Evolutionary conservation across 2,797 vertebrate species (phyloP), one percentile per base, ranked within the genome.

Genomic region (Dromococcyx pavoninus): DNA sequence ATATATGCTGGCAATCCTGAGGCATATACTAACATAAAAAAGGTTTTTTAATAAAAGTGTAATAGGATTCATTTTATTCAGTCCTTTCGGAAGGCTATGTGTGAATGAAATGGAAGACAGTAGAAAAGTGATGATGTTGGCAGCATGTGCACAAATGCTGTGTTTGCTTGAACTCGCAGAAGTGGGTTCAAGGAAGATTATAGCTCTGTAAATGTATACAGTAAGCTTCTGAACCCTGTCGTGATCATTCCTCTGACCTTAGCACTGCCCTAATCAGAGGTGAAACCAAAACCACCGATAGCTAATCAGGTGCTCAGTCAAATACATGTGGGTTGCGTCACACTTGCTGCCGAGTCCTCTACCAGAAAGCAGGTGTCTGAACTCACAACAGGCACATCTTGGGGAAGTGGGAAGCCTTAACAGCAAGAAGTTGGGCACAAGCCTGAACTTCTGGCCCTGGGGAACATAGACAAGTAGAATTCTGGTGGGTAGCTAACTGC

Each of bases 321-420:
- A 56, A 76, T 7, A 28, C 16, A 3, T 10, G 24, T 24, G 57
- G 37, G 50, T 9, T 33, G 35, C 44, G 19, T 35, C 72, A 43
- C 54, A 8, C 48, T 65, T 57, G 50, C 44, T 77, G 46, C 43
- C 1, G 1, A 81, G 51, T 11, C 57, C 58, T 86, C 2, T 33
- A 58, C 50, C 82, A 77, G 61, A 69, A 83, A 71, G 18, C 1
- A 1, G 5, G 18, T 2, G 15, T 30, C 32, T 6, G 10, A 11
- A 19, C 32, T n/a, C 0, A 0, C 5, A 0, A 1, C 11, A 23
- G 22, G 12, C 1, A 1, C 10, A 30, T 50, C 17, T 22, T 61
- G 30, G 37, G 57, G 46, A 74, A 77, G 33, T 2, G 0, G 56
- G 11, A 84, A 84, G 13, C 21, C 10, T 73, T 32, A 64, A 66